A percentile compares a stretch with the other conserved stretches of the same genome.
These are phyloP conservation scores for Melanchra persicariae DNA, from an alignment of 2,888 invertebrate genomes.

Conservation along the genomic window DNA sequence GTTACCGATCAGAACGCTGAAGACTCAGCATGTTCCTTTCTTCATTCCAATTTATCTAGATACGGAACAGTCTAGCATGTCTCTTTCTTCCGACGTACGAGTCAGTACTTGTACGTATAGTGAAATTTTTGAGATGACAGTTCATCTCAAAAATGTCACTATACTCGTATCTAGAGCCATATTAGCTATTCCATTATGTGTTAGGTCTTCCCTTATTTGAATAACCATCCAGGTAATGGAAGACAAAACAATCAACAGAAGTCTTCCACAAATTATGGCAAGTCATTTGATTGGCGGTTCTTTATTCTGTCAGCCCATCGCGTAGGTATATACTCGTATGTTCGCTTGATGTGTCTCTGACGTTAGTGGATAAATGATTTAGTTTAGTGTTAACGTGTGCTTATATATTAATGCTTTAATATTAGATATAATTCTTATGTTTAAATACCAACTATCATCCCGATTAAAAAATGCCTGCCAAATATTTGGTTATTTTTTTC, in stretches of 20 bases:
- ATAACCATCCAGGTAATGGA: neutral
- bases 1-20: slow-evolving; percentile 35
- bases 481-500: neutral
- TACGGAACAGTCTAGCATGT: neutral
- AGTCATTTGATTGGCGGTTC: neutral
- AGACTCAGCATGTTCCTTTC: neutral
- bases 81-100: neutral
- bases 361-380: neutral
- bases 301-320: neutral
- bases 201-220: neutral
- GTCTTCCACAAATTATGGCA: neutral
- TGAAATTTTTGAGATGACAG: too few relatives aligned
- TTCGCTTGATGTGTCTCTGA: neutral
- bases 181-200: neutral
- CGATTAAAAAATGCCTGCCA: slow-evolving; percentile 2
- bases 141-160: neutral
- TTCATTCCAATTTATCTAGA: neutral
- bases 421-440: neutral
- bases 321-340: neutral
- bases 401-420: neutral
- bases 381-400: neutral
- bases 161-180: neutral
- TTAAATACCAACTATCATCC: neutral
- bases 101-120: too few relatives aligned
- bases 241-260: neutral